Base-by-base conservation (phyloP, 2,888 invertebrate genomes). In the Chloroclystis v-ata region DNA sequence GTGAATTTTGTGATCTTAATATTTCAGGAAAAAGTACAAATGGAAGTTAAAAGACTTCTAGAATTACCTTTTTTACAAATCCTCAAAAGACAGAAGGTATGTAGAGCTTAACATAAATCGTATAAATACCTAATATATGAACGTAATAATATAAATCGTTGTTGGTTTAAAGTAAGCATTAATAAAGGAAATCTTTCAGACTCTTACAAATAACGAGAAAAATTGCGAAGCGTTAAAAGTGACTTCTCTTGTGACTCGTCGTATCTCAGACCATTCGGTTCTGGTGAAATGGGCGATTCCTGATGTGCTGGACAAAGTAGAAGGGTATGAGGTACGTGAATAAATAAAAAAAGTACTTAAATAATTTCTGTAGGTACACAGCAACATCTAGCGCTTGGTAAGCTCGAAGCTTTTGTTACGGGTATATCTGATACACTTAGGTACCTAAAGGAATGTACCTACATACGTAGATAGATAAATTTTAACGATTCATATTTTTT, bases 211-310 rank as follows among this genome's bases (percentile, higher is more conserved):
- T n/a, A 13, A 14, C 43, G 9, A 59, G 43, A 33, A 50, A 46
- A 62, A 39, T 33, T 61, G 59, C 28, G 67, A 73, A 1, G 49
- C 54, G 1, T 41, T 68, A 10, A 79, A 72, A 59, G 74, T 71
- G 4, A 59, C 54, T 10, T 68, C 65, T 26, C 39, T 68, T 4
- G 51, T 57, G 1, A 54, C 73, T 1, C 61, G 61, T 38, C 72
- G 64, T 47, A 59, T 80, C 3, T 78, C 80, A 0, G 70, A 77
- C 39, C 75, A 78, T 43, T 73, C 75, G 0, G 67, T 75, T 24
- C 53, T 76, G 4, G 61, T 81, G 2, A 76, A 69, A 43, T 81
- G 82, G 81, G 63, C 58, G 25, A 47, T 52, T 1, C 82, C 79
- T 0, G 52, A 46, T 11, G 47, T 50, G n/a, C 47, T 69, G 0